These are phyloP conservation scores for Aurelia sp. DNA, from an alignment of 30 jellyfish, hydroid and myxozoan species.

Conservation along the genomic window DNA sequence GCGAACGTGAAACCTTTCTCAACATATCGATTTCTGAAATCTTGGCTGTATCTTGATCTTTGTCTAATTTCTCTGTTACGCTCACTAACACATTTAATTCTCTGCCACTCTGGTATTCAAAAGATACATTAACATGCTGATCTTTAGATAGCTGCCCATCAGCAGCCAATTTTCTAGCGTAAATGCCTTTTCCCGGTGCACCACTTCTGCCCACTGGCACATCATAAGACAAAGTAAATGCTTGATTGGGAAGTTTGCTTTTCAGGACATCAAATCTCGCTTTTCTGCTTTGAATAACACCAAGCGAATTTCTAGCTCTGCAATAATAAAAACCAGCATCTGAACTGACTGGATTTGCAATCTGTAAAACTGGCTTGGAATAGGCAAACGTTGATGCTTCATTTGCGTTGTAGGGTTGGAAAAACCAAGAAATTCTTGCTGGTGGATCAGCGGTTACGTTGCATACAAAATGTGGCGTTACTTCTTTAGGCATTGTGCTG, in stretches of 20 bases:
- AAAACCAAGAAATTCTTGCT: conserved; percentile 65
- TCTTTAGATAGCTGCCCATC: conserved; percentile 32
- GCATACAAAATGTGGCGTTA: conserved; percentile 51
- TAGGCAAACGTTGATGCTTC: neutral
- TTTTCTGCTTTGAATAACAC: conserved; percentile 53
- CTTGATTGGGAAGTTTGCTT: conserved; percentile 64
- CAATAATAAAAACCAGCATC: conserved; percentile 74
- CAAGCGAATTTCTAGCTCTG: conserved; percentile 54
- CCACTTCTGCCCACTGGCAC: conserved; percentile 52
- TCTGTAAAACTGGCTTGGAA: conserved; percentile 37
- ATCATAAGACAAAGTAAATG: conserved; percentile 19
- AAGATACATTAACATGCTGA: conserved; percentile 47
- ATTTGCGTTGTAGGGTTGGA: conserved; percentile 22
- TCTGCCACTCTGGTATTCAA: conserved; percentile 34
- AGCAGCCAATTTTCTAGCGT: neutral
- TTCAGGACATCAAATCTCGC: conserved; percentile 74
- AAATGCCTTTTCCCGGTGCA: conserved; percentile 6
- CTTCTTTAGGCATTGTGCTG: conserved; percentile 35
- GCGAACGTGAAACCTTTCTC: conserved; percentile 33
- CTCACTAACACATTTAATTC: conserved; percentile 37
- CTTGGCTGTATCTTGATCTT: neutral
- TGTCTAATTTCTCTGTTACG: conserved; percentile 16
- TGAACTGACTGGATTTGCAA: conserved; percentile 2
- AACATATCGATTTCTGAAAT: conserved; percentile 36
- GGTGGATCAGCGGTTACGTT: conserved; percentile 77